Conservation (phyloP, 2,113 vertebrate genomes). For the Suricata suricatta region DNA sequence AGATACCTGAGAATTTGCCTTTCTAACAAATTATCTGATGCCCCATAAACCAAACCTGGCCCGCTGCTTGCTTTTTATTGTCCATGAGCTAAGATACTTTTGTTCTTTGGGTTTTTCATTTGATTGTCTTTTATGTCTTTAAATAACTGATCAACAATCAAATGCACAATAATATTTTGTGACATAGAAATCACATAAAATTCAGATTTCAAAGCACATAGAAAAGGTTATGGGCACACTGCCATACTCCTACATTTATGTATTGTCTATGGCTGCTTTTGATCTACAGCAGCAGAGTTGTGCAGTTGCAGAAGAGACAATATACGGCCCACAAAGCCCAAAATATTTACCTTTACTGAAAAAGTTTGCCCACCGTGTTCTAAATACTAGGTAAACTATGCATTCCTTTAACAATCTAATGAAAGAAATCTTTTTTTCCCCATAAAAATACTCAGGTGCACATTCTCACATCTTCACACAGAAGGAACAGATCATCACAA, state of each 20-base stretch:
- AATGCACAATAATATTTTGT: not conserved
- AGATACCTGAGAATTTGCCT: not conserved
- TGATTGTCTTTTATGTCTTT: not conserved
- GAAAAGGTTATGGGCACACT: not conserved
- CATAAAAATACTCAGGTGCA: not conserved
- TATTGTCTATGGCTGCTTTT: not conserved
- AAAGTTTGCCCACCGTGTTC: fast-evolving
- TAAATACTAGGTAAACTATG: not conserved
- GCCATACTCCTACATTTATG: fast-evolving
- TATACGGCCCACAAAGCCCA: fast-evolving
- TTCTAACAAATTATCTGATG: not conserved
- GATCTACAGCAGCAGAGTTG: not conserved
- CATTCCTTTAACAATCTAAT: not conserved
- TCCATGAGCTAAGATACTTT: not conserved
- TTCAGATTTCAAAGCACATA: not conserved
- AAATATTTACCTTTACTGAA: not conserved
- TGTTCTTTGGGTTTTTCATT: not conserved
- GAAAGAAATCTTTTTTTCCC: not conserved
- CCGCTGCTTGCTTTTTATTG: not conserved
- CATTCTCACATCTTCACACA: not conserved
- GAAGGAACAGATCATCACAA: not conserved
- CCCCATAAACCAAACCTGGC: not conserved
- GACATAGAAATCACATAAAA: not conserved
- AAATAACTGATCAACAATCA: not conserved
- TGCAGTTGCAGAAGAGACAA: not conserved